A percentile compares a stretch with the other conserved stretches of the same genome.
Conservation (phyloP, 2,888 invertebrate species). For the Coenonympha glycerion region DNA sequence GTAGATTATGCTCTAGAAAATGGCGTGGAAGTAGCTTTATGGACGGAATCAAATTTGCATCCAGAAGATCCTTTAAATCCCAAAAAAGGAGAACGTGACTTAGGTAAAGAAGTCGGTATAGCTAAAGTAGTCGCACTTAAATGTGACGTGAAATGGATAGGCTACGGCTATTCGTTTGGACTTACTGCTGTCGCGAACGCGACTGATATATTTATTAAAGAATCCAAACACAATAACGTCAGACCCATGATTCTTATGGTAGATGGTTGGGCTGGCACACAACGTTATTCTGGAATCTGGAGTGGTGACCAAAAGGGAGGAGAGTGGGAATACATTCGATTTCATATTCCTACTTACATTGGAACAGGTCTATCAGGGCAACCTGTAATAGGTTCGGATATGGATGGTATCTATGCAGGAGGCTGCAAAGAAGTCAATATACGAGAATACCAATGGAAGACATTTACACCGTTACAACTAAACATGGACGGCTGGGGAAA, state of each 20-base stretch:
- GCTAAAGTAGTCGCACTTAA: constrained; percentile 62
- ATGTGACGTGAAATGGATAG: constrained; percentile 70
- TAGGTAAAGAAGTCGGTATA: constrained; percentile 51
- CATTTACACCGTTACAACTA: constrained; percentile 64
- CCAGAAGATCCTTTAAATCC: constrained; percentile 57
- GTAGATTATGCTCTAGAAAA: constrained; percentile 48
- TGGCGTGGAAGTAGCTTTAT: constrained; percentile 61
- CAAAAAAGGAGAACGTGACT: constrained; percentile 65
- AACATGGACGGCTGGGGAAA: constrained; percentile 71
- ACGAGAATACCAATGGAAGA: constrained; percentile 67
- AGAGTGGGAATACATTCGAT: constrained; percentile 67
- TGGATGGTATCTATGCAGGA: constrained; percentile 66
- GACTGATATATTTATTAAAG: constrained; percentile 45
- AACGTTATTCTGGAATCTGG: constrained; percentile 63
- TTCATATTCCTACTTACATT: constrained; percentile 66
- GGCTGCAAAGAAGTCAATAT: constrained; percentile 51
- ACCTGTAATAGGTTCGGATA: constrained; percentile 62
- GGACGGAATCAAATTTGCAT: constrained; percentile 63
- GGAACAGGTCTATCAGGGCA: constrained; percentile 63
- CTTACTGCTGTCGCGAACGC: constrained; percentile 60
- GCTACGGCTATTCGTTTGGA: constrained; percentile 61
- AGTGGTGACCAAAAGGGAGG: constrained; percentile 67
- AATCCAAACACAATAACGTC: constrained; percentile 36
- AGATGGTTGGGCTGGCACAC: constrained; percentile 69
- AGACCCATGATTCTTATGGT: constrained; percentile 63